Conservation (phyloP, 2,113 vertebrate genomes). For the Labeo catla region DNA sequence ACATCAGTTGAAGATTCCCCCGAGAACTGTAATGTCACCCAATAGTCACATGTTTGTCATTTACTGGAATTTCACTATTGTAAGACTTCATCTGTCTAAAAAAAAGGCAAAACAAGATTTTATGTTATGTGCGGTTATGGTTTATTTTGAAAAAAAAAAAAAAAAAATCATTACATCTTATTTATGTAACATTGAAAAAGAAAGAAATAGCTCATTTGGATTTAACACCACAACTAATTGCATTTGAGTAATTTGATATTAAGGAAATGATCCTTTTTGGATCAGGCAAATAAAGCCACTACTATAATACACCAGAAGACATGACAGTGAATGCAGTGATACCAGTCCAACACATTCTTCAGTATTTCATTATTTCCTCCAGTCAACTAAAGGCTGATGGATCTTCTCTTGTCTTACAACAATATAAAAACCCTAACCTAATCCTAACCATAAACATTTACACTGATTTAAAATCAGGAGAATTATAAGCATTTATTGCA, state of each 20-base stretch:
- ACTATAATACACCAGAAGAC: not conserved
- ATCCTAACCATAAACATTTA: too few relatives aligned
- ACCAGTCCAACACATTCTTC: not conserved
- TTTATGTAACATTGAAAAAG: not conserved
- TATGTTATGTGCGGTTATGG: not conserved
- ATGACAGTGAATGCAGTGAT: not conserved
- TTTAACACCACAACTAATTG: not conserved
- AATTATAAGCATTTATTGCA: not conserved
- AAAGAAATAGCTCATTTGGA: not conserved
- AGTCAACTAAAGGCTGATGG: not conserved
- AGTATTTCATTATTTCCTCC: not conserved
- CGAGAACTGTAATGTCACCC: not conserved
- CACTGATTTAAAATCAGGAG: too few relatives aligned
- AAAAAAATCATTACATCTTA: not conserved
- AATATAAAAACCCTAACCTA: too few relatives aligned
- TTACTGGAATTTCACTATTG: not conserved
- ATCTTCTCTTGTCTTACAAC: too few relatives aligned
- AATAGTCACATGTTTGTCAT: not conserved
- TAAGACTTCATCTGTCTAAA: not conserved
- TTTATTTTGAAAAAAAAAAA: not conserved
- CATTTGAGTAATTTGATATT: not conserved
- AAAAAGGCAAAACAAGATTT: not conserved
- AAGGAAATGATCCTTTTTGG: not conserved
- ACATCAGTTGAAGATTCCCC: not conserved
- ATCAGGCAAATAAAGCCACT: not conserved